These are phyloP conservation scores for Hepsetus odoe DNA, from an alignment of 2,113 vertebrate genomes.

Conservation along the genomic window DNA sequence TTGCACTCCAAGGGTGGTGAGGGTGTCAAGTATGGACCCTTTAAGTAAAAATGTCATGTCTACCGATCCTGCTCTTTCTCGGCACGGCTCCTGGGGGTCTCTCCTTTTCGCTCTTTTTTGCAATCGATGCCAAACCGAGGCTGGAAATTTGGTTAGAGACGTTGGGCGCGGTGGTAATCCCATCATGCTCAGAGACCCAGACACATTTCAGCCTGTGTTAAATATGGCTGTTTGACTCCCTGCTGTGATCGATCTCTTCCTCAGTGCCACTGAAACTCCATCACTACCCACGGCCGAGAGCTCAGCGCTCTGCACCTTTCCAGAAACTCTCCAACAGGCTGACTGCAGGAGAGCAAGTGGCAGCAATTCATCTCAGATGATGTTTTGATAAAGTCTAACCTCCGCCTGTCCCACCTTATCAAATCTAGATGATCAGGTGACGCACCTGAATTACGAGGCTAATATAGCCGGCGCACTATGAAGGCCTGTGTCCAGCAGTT, in stretches of 20 bases:
- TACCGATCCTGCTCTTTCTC: slow-evolving; percentile 30
- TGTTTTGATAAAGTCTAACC: too few relatives aligned
- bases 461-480: too few relatives aligned
- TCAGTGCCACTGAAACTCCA: slow-evolving; percentile 3
- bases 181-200: slow-evolving; percentile 59
- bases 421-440: too few relatives aligned
- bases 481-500: too few relatives aligned
- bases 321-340: background rate
- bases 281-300: background rate
- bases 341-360: background rate
- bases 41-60: slow-evolving; percentile 28
- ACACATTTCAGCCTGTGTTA: slow-evolving; percentile 51
- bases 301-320: background rate
- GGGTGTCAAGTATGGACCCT: background rate
- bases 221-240: slow-evolving; percentile 32
- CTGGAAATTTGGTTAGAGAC: slow-evolving; percentile 65
- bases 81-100: slow-evolving; percentile 38
- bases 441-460: too few relatives aligned
- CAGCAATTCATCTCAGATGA: too few relatives aligned
- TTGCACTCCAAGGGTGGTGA: background rate
- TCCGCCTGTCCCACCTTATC: too few relatives aligned
- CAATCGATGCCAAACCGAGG: slow-evolving; percentile 58
- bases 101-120: slow-evolving; percentile 42
- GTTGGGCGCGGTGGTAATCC: slow-evolving; percentile 60
- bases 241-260: slow-evolving; percentile 33